Base-by-base conservation (phyloP, 2,113 vertebrate genomes). In the Psettodes erumei region DNA sequence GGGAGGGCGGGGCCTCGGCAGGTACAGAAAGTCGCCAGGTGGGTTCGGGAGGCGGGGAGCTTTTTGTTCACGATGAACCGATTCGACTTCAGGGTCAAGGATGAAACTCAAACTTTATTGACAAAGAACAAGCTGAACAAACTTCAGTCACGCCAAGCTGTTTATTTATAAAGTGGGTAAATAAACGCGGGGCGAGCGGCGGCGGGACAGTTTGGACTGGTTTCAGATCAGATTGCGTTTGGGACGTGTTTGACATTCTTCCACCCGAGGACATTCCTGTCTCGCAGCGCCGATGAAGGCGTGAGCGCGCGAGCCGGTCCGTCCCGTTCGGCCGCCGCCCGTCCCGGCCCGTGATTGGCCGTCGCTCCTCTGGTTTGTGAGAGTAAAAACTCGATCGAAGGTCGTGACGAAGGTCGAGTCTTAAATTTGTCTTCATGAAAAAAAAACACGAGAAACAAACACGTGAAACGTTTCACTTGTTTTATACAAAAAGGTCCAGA, bases 181-280 rank as follows among this genome's bases (percentile, higher is more conserved):
- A n/a, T n/a, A n/a, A n/a, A n/a, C n/a, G n/a, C n/a, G n/a, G n/a
- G n/a, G n/a, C n/a, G n/a, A n/a, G n/a, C n/a, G n/a, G n/a, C n/a
- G n/a, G n/a, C n/a, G n/a, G n/a, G n/a, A 48, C 45, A 48, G 45
- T 19, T 43, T 19, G 42, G 18, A 18, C 6, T 43, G 15, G 7
- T 27, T 4, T n/a, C 53, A 33, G 16, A 33, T 18, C 2, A n/a
- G 61, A 15, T n/a, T n/a, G n/a, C n/a, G n/a, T n/a, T n/a, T n/a
- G n/a, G n/a, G n/a, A n/a, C n/a, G n/a, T 16, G 0, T 43, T 53
- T 45, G 23, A 53, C 65, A 0, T 47, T 47, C 16, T 19, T 37
- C 56, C 27, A 21, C n/a, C n/a, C n/a, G 40, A n/a, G 4, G 56
- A 62, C 86, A 88, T 88, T 88, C 79, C 76, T 69, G 38, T 6